Evolutionary conservation across 2,888 invertebrate species (phyloP).

Genomic region (Tricholauxania praeusta): DNA sequence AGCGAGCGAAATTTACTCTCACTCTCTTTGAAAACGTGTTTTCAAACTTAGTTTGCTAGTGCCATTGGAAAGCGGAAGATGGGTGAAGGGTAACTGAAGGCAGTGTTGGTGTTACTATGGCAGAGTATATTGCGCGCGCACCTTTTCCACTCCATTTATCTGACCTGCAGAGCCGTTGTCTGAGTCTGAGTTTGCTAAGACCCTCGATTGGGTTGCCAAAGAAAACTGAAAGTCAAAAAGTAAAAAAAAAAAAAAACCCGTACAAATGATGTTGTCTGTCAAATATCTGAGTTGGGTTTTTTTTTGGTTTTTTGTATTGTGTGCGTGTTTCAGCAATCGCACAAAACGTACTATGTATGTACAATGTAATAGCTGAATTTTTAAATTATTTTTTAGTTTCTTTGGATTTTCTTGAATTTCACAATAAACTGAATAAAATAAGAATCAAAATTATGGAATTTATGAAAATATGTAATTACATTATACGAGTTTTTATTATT

Average conservation of each 20-base stretch:
- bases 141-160: neutral
- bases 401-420: constrained; percentile 8
- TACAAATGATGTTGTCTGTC: constrained; percentile 7
- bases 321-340: neutral
- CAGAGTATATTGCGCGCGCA: neutral
- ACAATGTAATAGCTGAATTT: constrained; percentile 15
- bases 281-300: neutral
- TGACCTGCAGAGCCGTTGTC: neutral
- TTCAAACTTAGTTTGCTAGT: neutral
- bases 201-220: neutral
- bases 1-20: constrained; percentile 27
- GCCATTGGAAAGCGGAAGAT: too few species aligned
- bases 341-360: neutral
- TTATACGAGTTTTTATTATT: too few species aligned
- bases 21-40: constrained; percentile 31
- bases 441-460: neutral
- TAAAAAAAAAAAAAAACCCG: constrained; percentile 12
- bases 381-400: constrained; percentile 14
- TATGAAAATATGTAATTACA: too few species aligned
- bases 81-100: too few species aligned
- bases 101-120: constrained; percentile 9
- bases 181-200: neutral
- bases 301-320: neutral
- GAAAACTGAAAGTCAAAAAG: neutral
- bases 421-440: constrained; percentile 5